Percentiles rank a stretch among this genome's conserved stretches.
These are phyloP conservation scores for Mobula hypostoma DNA, from an alignment of 2,113 vertebrate genomes.

Conservation along the genomic window DNA sequence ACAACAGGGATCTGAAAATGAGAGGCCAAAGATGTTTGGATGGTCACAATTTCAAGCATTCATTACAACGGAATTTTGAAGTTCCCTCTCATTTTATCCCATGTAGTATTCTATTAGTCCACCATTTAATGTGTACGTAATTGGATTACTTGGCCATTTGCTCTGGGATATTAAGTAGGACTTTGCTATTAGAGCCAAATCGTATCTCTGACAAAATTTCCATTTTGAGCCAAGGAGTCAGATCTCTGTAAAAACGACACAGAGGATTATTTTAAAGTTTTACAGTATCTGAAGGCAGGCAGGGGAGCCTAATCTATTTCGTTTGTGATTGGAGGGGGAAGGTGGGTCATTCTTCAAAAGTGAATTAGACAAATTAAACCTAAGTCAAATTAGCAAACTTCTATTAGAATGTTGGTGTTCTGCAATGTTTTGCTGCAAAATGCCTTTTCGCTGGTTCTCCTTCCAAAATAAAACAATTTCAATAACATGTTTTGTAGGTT, in stretches of 20 bases:
- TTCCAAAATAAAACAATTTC: neutral
- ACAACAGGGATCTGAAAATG: too few species aligned
- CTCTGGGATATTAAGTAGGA: neutral
- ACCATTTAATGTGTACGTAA: neutral
- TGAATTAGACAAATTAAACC: neutral
- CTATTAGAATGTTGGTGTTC: neutral
- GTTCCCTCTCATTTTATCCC: neutral
- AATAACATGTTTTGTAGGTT: neutral
- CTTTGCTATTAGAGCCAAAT: neutral
- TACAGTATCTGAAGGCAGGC: neutral
- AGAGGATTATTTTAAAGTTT: neutral
- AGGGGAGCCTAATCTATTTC: neutral
- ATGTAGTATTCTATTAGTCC: slow-evolving; percentile 1
- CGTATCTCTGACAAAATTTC: neutral
- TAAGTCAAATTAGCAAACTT: neutral
- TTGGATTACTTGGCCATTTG: slow-evolving; percentile 4
- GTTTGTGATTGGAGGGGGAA: neutral
- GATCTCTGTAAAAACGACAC: neutral
- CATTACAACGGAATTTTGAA: neutral
- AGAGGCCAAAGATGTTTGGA: neutral
- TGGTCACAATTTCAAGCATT: neutral
- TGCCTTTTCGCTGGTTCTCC: neutral
- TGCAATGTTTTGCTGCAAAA: neutral
- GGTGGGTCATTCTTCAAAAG: neutral
- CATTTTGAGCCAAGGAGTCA: slow-evolving; percentile 12